Evolutionary conservation across 1,140 invertebrate genomes (phyloP).

Genomic region (Coptotermes formosanus): DNA sequence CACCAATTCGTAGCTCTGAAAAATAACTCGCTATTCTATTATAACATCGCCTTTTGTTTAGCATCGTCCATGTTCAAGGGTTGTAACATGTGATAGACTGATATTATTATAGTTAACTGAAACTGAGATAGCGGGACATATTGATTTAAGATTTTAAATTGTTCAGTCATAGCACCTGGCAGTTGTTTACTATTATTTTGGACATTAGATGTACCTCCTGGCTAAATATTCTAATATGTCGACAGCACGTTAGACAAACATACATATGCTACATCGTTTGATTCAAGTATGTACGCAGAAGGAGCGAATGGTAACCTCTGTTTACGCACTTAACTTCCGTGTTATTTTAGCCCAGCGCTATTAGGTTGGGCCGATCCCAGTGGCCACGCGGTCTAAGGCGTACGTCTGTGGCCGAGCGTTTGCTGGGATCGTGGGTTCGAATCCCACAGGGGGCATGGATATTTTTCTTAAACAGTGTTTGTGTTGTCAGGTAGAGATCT

Average conservation of each 20-base stretch:
- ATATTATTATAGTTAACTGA: neutral
- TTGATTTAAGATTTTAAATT: neutral
- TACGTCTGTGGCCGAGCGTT: too few relatives aligned
- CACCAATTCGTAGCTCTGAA: neutral
- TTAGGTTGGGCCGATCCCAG: too few relatives aligned
- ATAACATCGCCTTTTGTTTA: slow-evolving; percentile 17
- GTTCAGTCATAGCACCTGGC: too few relatives aligned
- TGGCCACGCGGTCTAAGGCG: too few relatives aligned
- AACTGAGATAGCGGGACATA: neutral
- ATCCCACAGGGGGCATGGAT: too few relatives aligned
- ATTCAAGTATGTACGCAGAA: neutral
- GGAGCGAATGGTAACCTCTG: neutral
- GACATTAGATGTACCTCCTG: neutral
- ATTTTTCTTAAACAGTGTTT: too few relatives aligned
- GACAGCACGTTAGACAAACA: too few relatives aligned
- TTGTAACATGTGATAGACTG: neutral
- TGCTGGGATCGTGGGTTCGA: too few relatives aligned
- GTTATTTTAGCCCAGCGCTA: neutral
- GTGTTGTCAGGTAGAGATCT: too few relatives aligned
- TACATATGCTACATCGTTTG: neutral
- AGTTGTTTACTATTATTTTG: neutral
- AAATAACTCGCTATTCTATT: neutral
- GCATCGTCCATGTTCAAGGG: neutral
- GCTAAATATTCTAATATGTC: neutral
- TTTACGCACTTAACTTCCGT: neutral